Percentiles rank a stretch among this genome's conserved stretches.
Conservation (phyloP, 2,113 vertebrate genomes). For the Platysteira castanea region DNA sequence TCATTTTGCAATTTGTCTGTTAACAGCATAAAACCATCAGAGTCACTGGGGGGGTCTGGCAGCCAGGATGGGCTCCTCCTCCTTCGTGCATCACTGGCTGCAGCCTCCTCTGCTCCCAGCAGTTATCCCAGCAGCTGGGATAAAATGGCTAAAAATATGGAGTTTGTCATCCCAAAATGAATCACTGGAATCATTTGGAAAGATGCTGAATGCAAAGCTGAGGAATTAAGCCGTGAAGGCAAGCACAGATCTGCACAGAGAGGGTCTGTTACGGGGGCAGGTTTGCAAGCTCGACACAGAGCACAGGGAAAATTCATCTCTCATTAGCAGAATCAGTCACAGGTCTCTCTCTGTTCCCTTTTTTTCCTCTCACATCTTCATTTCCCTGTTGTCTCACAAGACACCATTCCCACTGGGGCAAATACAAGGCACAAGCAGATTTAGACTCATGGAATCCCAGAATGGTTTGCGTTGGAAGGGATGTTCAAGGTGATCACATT, state of each 20-base stretch:
- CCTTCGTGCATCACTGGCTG: neutral
- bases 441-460: neutral
- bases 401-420: neutral
- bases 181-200: neutral
- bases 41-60: neutral
- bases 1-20: neutral
- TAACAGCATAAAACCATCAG: neutral
- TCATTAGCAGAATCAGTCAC: neutral
- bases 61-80: neutral
- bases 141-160: neutral
- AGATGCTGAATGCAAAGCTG: neutral
- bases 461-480: neutral
- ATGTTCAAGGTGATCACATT: no score
- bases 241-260: neutral
- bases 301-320: neutral
- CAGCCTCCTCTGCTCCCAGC: neutral
- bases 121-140: neutral
- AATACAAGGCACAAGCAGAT: neutral
- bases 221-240: neutral
- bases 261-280: neutral
- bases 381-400: neutral
- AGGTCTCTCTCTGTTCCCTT: neutral
- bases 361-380: neutral
- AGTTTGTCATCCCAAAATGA: neutral
- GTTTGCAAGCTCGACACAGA: neutral